A percentile compares a stretch with the other conserved stretches of the same genome.
Conservation (phyloP, 2,113 vertebrate species). For the Falco punctatus region DNA sequence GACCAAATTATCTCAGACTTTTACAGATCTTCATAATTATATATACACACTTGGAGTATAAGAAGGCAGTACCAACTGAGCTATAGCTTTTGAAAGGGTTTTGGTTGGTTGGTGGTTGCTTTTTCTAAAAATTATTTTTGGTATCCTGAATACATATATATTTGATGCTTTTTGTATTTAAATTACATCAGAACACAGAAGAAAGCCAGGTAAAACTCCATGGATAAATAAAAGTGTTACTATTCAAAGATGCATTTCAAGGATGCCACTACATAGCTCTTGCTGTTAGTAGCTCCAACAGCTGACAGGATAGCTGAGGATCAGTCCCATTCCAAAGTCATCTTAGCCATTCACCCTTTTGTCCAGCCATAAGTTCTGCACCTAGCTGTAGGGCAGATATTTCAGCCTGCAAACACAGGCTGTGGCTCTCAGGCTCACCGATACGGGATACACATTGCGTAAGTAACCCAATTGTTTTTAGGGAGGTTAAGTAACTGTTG, state of each 20-base stretch:
- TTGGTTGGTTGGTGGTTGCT: neutral
- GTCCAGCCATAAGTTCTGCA: neutral
- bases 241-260: neutral
- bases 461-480: neutral
- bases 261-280: neutral
- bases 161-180: neutral
- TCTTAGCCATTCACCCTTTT: neutral
- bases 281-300: neutral
- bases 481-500: neutral
- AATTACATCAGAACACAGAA: neutral
- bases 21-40: neutral
- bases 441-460: rapidly evolving
- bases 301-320: neutral
- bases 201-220: neutral
- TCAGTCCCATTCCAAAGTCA: neutral
- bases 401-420: neutral
- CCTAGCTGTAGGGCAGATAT: neutral
- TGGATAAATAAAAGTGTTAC: neutral
- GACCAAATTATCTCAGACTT: neutral
- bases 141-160: neutral
- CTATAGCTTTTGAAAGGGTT: neutral
- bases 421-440: neutral
- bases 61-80: neutral
- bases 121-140: neutral
- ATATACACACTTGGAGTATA: neutral